Evolutionary conservation across 1,140 invertebrate genomes (phyloP).

Genomic region (Neelides sp.): DNA sequence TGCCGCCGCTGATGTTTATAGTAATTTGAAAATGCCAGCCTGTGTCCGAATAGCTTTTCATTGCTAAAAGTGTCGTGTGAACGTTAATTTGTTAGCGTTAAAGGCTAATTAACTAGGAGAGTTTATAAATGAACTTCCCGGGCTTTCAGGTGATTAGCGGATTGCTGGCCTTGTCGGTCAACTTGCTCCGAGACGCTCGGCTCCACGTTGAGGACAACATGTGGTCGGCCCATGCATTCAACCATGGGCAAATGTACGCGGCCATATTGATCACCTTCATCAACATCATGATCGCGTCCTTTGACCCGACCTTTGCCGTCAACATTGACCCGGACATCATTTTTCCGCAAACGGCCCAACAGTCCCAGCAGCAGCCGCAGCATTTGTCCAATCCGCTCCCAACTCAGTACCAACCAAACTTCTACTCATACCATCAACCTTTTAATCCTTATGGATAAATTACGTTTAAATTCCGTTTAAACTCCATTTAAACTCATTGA

Average conservation of each 20-base stretch:
- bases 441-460: no score
- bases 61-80: neutral
- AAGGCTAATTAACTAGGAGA: neutral
- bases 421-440: no score
- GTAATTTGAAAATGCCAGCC: neutral
- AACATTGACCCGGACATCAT: no score
- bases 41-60: neutral
- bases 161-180: constrained; percentile 54
- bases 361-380: no score
- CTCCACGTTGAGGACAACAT: constrained; percentile 54
- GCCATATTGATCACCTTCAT: constrained; percentile 60
- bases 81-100: neutral
- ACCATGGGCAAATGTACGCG: constrained; percentile 53
- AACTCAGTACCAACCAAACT: no score
- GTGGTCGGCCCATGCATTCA: constrained; percentile 51
- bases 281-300: constrained; percentile 64
- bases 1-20: neutral
- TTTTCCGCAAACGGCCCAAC: no score
- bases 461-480: no score
- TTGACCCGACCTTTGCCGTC: constrained; percentile 44
- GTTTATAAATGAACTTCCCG: neutral
- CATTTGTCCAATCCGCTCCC: no score
- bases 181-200: constrained; percentile 58
- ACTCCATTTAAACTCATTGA: no score
- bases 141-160: constrained; percentile 45